Evolutionary conservation across 2,797 vertebrate species (phyloP), one percentile per base, ranked within the genome.

Genomic region (Apogon talboti): DNA sequence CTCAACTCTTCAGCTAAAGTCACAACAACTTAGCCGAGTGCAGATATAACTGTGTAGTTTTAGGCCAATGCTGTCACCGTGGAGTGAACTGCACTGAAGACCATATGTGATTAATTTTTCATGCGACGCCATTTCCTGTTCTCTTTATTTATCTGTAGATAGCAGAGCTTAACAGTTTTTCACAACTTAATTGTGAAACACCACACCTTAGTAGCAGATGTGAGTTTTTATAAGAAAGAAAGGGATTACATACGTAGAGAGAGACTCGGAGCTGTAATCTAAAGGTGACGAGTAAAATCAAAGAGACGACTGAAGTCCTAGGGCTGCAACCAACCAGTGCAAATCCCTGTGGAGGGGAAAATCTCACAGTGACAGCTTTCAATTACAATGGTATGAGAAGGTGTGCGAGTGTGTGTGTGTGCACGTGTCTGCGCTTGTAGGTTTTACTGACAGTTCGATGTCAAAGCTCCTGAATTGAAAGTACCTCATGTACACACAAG

Each of bases 321-420:
- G 42, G 79, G 74, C 77, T 11, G 51, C 73, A 83, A 71, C 67
- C 83, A 72, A 71, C 62, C 60, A 66, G 68, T 61, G 66, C 72
- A 87, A 86, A 85, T 91, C 85, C 85, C 70, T 40, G 66, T 40
- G 50, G 82, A 84, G 54, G 73, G 67, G 58, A 61, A 77, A 78
- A 74, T 85, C 74, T 86, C 73, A 71, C 81, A 86, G 69, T 85
- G 86, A 84, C 79, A 79, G 80, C 72, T 85, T 88, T 87, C 88
- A 87, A 83, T 86, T 80, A 84, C 71, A 84, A 72, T 51, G 50
- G 65, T 63, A 52, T 75, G 62, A 61, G 70, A 15, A 47, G 42
- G 24, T 42, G 48, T 48, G 57, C 38, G 28, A 35, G 50, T n/a
- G 57, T 43, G 46, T 21, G 54, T 47, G 51, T 30, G 65, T 45